Base-by-base conservation (phyloP, 53 echinoderm and acorn worm genomes). In the Patiria pectinifera region DNA sequence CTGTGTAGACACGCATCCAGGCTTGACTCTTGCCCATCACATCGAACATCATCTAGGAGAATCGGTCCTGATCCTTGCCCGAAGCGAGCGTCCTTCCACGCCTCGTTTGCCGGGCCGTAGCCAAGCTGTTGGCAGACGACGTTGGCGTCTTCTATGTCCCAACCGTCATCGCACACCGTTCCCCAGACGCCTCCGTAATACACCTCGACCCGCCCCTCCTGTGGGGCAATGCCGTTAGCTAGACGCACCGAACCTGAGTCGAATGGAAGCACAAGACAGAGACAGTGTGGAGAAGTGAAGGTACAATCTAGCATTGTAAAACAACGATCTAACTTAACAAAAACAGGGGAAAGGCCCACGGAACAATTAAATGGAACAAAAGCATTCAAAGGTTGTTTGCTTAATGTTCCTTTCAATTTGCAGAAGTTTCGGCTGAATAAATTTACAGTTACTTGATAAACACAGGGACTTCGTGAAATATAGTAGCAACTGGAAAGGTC, bases 41-140 rank as follows among this genome's bases (percentile, higher is more conserved):
- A 94, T 0, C 13, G 2, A 7, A 94, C 89, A 18, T 89, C 59
- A 60, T 88, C 89, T 6, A 94, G 60, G n/a, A 83, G 24, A 44
- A 94, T 89, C 48, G 70, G 61, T 22, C 89, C 94, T 6, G 89
- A 53, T 19, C 94, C 94, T 22, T 25, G 49, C 3, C 94, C 94
- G n/a, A 94, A 94, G 62, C 25, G 53, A 13, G 92, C 80, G 6
- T 43, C 18, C 6, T 7, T 11, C 11, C 76, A 23, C 4, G 94
- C 89, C 3, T n/a, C 48, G 15, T 77, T 15, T 11, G 92, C 80
- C 11, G 87, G 80, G n/a, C 21, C 62, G 9, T 49, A 94, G 59
- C 94, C 94, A 0, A 94, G 92, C 63, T 76, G 69, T 7, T 77
- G 74, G 21, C 94, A 94, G 69, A 92, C 92, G 23, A 94, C 94